Percentiles rank a stretch among this genome's conserved stretches.
Evolutionary conservation across 2,797 vertebrate genomes (phyloP).

Genomic region (Acestrorhynchus altus): DNA sequence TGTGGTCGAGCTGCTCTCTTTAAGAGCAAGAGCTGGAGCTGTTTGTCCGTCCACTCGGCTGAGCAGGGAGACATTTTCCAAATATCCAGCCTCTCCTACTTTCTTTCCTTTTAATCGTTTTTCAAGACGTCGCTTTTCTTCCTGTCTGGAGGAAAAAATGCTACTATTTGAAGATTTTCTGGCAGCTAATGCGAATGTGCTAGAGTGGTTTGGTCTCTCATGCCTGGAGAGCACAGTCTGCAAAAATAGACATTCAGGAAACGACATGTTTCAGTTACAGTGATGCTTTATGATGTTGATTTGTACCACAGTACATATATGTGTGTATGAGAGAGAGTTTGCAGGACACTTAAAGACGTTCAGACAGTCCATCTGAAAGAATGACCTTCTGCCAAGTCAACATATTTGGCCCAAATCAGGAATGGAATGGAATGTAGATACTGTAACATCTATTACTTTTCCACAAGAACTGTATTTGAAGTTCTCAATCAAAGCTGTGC

Average conservation of each 20-base stretch:
- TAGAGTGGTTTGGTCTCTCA: conserved; percentile 60
- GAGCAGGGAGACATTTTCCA: conserved; percentile 40
- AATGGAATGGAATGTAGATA: neutral
- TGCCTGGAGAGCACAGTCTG: conserved; percentile 62
- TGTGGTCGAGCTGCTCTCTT: conserved; percentile 42
- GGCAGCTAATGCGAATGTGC: conserved; percentile 56
- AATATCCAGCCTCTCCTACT: conserved; percentile 57
- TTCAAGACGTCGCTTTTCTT: conserved; percentile 69
- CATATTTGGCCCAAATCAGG: neutral
- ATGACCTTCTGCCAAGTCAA: neutral
- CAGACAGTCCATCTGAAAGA: neutral
- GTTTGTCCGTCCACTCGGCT: conserved; percentile 33
- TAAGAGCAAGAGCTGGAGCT: conserved; percentile 36
- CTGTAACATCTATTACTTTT: neutral
- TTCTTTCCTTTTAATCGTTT: conserved; percentile 72
- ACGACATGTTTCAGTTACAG: conserved; percentile 51
- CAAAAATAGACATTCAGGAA: conserved; percentile 59
- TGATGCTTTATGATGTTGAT: conserved; percentile 46
- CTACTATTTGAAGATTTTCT: conserved; percentile 67
- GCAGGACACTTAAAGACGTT: neutral
- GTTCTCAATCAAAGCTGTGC: too few species aligned
- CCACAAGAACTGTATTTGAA: too few species aligned
- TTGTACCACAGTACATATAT: neutral
- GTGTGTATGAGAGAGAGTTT: neutral
- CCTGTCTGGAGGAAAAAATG: conserved; percentile 61